Evolutionary conservation across 1,140 invertebrate genomes (phyloP), one percentile per base, ranked within the genome.

Genomic region (Leptestheria dahalacensis): DNA sequence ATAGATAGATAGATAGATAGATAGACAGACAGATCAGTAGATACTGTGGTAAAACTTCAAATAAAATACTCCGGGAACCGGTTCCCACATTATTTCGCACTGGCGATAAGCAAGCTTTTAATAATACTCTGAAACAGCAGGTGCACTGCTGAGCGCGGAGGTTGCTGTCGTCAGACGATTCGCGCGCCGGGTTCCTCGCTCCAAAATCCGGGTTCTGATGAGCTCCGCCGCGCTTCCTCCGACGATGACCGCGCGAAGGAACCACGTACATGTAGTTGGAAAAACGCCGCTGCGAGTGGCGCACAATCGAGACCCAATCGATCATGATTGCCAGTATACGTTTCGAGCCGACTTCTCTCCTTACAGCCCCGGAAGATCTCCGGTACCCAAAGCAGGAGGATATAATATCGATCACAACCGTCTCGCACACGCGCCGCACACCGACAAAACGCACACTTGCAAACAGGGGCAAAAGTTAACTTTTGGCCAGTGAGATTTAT

Each of bases 291-390:
- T 81, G 71, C 46, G 82, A 84, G 65, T 84, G 80, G 56, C 82
- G 76, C 28, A 85, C 82, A 60, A 85, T 84, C 61, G 82, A 85
- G 60, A 86, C 82, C 83, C 83, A 86, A 73, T 86, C 83, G 65
- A 86, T 85, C 83, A 86, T 86, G n/a, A n/a, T n/a, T n/a, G n/a
- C n/a, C n/a, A n/a, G n/a, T n/a, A n/a, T n/a, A n/a, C n/a, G n/a
- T n/a, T n/a, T n/a, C n/a, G n/a, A n/a, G n/a, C n/a, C n/a, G n/a
- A n/a, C n/a, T n/a, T n/a, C n/a, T n/a, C n/a, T n/a, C n/a, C n/a
- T n/a, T n/a, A n/a, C n/a, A n/a, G n/a, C n/a, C n/a, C n/a, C n/a
- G n/a, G n/a, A n/a, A n/a, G n/a, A n/a, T n/a, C n/a, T n/a, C n/a
- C n/a, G n/a, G n/a, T n/a, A n/a, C n/a, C n/a, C n/a, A n/a, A n/a